Percentiles rank a stretch among this genome's conserved stretches.
These are phyloP conservation scores for Callitettix versicolor DNA, from an alignment of 1,140 invertebrate genomes.

Conservation along the genomic window DNA sequence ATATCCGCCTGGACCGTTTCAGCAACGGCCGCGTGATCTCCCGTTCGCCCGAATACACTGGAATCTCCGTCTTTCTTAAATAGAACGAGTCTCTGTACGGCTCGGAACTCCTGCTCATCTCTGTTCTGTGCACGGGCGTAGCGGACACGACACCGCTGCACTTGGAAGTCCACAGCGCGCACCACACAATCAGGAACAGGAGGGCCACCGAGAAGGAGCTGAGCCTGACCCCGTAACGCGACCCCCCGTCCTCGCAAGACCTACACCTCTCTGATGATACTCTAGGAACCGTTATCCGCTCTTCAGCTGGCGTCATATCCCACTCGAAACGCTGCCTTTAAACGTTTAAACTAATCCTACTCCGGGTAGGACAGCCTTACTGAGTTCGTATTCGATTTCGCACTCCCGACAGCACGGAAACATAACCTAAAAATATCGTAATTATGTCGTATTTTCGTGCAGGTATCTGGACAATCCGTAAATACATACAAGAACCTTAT, in stretches of 20 bases:
- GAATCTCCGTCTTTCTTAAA: not conserved
- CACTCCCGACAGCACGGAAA: not conserved
- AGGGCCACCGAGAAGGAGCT: not conserved
- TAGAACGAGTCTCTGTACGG: no score
- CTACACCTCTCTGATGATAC: not conserved
- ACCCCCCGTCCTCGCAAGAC: slow-evolving; percentile 3
- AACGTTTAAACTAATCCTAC: no score
- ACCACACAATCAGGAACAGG: slow-evolving; percentile 1
- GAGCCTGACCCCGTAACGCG: not conserved
- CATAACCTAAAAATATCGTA: not conserved
- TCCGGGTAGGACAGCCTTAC: no score
- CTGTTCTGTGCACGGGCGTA: not conserved
- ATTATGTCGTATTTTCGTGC: not conserved
- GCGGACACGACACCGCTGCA: not conserved
- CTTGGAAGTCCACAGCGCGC: not conserved
- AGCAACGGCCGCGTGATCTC: not conserved
- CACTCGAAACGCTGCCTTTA: no score
- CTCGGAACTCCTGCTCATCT: not conserved
- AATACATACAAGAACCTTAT: not conserved
- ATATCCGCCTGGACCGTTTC: slow-evolving; percentile 10
- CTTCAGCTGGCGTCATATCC: not conserved
- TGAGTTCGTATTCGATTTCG: no score
- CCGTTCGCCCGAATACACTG: not conserved
- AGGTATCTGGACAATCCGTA: no score
- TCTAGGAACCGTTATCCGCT: not conserved